These are phyloP conservation scores for Geodia barretti DNA, from an alignment of 37 sponge, comb jelly and placozoan species.

Conservation along the genomic window DNA sequence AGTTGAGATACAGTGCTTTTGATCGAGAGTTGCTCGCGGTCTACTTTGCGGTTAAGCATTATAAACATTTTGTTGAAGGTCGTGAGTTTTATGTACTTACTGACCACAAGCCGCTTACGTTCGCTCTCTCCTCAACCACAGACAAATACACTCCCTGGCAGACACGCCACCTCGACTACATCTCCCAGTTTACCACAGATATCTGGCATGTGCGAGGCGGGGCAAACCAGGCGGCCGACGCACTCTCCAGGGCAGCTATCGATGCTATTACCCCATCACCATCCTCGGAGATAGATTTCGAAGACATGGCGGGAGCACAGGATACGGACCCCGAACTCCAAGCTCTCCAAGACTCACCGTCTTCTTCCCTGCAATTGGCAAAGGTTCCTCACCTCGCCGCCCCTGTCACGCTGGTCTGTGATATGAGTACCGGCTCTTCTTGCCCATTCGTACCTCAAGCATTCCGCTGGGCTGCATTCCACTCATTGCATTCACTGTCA, in stretches of 20 bases:
- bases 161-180: neutral
- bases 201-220: neutral
- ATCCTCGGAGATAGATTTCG: neutral
- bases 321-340: neutral
- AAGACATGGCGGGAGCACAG: neutral
- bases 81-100: neutral
- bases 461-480: neutral
- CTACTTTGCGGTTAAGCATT: too few relatives aligned
- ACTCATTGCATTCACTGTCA: neutral
- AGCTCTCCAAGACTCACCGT: neutral
- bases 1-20: neutral
- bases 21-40: neutral
- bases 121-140: neutral
- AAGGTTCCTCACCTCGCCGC: neutral
- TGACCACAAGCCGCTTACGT: neutral
- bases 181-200: neutral
- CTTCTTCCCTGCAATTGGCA: neutral
- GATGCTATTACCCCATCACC: neutral
- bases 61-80: neutral
- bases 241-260: slow-evolving; percentile 2
- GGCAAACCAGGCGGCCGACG: slow-evolving; percentile 16
- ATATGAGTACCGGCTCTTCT: slow-evolving; percentile 22
- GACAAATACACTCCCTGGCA: neutral
- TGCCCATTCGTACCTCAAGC: slow-evolving; percentile 30
- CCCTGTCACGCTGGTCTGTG: slow-evolving; percentile 9